Percentiles rank a stretch among this genome's conserved stretches.
Conservation (phyloP, 2,888 invertebrate species). For the Agonum fuliginosum region DNA sequence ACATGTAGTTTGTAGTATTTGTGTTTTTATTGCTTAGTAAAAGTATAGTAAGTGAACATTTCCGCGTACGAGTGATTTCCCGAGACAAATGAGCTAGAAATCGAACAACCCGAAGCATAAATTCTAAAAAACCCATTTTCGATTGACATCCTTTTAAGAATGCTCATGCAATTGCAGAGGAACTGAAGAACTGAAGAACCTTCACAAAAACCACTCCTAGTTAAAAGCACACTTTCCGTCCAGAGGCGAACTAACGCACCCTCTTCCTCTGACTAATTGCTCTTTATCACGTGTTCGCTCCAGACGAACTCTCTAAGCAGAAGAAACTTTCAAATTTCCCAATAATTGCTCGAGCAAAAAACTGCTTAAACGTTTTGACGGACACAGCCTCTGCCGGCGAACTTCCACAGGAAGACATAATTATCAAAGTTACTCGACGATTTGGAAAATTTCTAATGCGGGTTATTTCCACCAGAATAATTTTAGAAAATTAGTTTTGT, state of each 20-base stretch:
- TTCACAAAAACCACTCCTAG: conserved; percentile 44
- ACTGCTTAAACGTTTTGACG: conserved; percentile 55
- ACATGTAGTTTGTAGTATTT: too few relatives aligned
- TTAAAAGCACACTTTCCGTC: conserved; percentile 52
- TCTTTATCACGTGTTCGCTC: conserved; percentile 49
- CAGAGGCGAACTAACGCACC: neutral
- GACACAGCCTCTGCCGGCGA: conserved; percentile 17
- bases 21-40: too few relatives aligned
- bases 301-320: neutral
- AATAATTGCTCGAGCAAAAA: conserved; percentile 58
- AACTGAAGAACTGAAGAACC: too few relatives aligned
- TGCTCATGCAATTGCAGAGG: conserved; percentile 39
- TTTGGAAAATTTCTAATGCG: neutral
- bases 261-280: conserved; percentile 52
- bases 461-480: neutral
- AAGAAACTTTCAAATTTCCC: conserved; percentile 56
- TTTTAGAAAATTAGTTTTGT: neutral
- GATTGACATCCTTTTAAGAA: conserved; percentile 53
- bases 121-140: conserved; percentile 8
- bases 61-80: neutral
- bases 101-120: conserved; percentile 24
- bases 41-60: neutral
- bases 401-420: conserved; percentile 45
- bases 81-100: neutral
- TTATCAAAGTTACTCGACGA: conserved; percentile 48